Evolutionary conservation across 2,113 vertebrate species (phyloP).

Genomic region (Telmatochromis bifrenatus): DNA sequence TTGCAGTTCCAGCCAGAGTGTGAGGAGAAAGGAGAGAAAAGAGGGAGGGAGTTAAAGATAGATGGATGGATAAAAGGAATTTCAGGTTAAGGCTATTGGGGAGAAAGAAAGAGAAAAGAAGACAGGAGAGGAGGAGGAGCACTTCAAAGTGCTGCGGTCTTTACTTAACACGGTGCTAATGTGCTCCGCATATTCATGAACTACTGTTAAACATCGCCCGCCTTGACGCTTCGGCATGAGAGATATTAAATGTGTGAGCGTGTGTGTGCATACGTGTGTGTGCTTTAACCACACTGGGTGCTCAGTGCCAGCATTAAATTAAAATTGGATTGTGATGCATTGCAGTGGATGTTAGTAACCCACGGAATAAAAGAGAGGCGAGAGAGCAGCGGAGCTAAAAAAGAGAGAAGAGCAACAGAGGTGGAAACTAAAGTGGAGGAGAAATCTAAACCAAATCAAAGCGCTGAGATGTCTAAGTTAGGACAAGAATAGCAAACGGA

Average conservation of each 20-base stretch:
- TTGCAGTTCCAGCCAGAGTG: constrained; percentile 30
- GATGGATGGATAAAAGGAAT: constrained; percentile 14
- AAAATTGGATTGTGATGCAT: constrained; percentile 72
- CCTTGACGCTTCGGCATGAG: constrained; percentile 15
- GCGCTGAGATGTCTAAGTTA: neutral
- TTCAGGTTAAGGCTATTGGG: neutral
- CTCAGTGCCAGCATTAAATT: constrained; percentile 58
- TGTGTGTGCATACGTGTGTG: neutral
- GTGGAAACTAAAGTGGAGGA: constrained; percentile 19
- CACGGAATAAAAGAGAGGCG: constrained; percentile 26
- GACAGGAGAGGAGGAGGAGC: neutral
- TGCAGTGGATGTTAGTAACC: constrained; percentile 64
- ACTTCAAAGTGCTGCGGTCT: constrained; percentile 62
- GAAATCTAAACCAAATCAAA: constrained; percentile 23
- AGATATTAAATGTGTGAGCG: neutral
- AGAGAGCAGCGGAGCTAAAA: constrained; percentile 6
- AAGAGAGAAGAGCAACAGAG: constrained; percentile 5
- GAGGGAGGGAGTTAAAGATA: neutral
- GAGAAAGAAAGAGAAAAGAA: constrained; percentile 15
- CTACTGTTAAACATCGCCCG: constrained; percentile 41
- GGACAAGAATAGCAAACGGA: neutral
- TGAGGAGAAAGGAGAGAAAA: neutral
- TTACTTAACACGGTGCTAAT: constrained; percentile 56
- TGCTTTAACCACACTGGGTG: constrained; percentile 40
- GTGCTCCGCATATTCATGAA: constrained; percentile 63